Conservation (phyloP, 2,113 vertebrate species). For the Anolis sagrei region DNA sequence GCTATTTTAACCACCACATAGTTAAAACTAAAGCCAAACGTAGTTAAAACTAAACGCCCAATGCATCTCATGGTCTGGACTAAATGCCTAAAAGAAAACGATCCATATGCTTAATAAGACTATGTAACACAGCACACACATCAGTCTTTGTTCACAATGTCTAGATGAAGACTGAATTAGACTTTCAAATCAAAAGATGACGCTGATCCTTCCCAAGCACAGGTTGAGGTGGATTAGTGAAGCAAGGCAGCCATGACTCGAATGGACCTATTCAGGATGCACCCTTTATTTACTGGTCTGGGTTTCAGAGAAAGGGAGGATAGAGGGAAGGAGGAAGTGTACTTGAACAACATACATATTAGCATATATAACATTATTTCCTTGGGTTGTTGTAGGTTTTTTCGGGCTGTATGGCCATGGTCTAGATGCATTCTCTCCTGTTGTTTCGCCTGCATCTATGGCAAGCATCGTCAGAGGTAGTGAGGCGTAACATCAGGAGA, state of each 20-base stretch:
- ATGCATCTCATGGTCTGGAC: constrained; percentile 81
- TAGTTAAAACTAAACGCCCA: constrained; percentile 81
- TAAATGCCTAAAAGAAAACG: constrained; percentile 81
- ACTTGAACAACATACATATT: constrained; percentile 23
- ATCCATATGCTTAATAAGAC: constrained; percentile 83
- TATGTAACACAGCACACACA: constrained; percentile 76
- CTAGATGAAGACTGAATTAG: constrained; percentile 80
- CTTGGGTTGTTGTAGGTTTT: no score
- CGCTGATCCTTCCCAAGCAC: constrained; percentile 72
- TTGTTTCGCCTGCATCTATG: no score
- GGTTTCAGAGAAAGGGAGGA: neutral
- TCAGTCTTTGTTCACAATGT: constrained; percentile 83
- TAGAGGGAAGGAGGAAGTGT: neutral
- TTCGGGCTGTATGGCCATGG: no score
- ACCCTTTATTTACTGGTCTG: constrained; percentile 38
- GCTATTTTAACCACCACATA: constrained; percentile 69
- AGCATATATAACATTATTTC: constrained; percentile 42
- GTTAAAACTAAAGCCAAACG: constrained; percentile 80
- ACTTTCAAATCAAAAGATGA: constrained; percentile 82
- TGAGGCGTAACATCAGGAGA: no score
- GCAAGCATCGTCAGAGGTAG: no score
- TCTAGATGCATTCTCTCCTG: no score
- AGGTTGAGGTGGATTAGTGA: constrained; percentile 78
- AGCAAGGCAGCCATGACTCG: constrained; percentile 73
- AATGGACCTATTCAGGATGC: constrained; percentile 62